Evolutionary conservation across 2,797 vertebrate species (phyloP), one percentile per base, ranked within the genome.

Genomic region (Chloroceryle amazona): DNA sequence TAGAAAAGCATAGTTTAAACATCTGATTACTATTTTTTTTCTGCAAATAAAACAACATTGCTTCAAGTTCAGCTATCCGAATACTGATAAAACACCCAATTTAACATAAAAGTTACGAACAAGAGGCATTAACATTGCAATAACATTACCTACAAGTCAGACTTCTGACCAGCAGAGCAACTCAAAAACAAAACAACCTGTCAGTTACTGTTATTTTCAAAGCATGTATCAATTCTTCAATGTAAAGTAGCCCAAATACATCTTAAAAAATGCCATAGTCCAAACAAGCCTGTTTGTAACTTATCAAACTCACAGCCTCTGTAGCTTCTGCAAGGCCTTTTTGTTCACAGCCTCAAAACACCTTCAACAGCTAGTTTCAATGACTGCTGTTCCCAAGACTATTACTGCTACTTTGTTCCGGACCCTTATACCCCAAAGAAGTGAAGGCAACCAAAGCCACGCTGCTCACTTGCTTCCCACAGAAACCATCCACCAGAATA

Each of bases 1-100:
- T 99, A 95, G 16, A 92, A 52, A 54, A 86, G 67, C 1, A 10
- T 25, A 8, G 63, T 94, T 71, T 58, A 61, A 71, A 65, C 8
- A 81, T 11, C 9, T 28, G 11, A 0, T 93, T 65, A 83, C 14
- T 49, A 16, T 28, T 23, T 21, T 1, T 1, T 6, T 79, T 72
- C 23, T 44, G 22, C 25, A 85, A 42, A 55, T 73, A 72, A n/a
- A 72, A 28, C 1, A 4, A 9, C 39, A 39, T 0, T 8, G n/a
- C 44, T 61, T 54, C 11, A 21, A 41, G 29, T n/a, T 76, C 12
- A 28, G 49, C 81, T 81, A 86, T 6, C n/a, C 25, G 57, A 72
- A 58, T 33, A 42, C 13, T 41, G 37, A 62, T 6, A 31, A 88
- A 88, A 71, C 4, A 22, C 49, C 70, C 33, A 60, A 73, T 60